Conservation (phyloP, 2,113 vertebrate genomes). For the Anser cygnoides region DNA sequence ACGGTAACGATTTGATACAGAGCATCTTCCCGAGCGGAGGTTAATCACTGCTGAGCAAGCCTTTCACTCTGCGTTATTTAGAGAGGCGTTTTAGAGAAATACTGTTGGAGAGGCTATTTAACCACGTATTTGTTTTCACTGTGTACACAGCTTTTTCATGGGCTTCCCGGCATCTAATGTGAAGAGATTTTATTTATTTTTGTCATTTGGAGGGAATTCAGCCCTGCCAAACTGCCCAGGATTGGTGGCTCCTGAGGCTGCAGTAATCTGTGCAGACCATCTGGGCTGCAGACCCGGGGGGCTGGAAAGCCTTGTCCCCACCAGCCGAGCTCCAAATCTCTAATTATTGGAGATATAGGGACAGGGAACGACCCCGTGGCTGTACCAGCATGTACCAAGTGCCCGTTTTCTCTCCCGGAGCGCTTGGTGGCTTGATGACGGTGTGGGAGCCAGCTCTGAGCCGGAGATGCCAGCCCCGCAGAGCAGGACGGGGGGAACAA, state of each 20-base stretch:
- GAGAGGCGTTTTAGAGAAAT: constrained; percentile 74
- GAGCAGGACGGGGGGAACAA: not conserved
- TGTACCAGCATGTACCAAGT: not conserved
- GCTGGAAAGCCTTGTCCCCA: not conserved
- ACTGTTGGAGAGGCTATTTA: constrained; percentile 76
- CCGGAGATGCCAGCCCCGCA: not conserved
- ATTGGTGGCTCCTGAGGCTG: constrained; percentile 30
- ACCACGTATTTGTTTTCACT: constrained; percentile 79
- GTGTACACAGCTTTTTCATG: constrained; percentile 65
- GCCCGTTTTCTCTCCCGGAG: not conserved
- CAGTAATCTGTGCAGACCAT: constrained; percentile 56
- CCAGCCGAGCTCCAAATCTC: not conserved
- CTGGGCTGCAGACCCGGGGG: constrained; percentile 13
- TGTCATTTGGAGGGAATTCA: constrained; percentile 46
- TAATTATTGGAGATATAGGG: not conserved
- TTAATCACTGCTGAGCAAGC: constrained; percentile 75
- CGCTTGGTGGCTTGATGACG: not conserved
- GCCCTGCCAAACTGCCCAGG: constrained; percentile 22
- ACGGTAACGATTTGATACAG: constrained; percentile 73
- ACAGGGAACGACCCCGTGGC: not conserved
- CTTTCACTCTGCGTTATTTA: constrained; percentile 75
- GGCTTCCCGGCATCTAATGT: constrained; percentile 37
- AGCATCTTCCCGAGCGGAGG: constrained; percentile 71
- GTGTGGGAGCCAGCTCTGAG: not conserved
- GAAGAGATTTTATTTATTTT: constrained; percentile 63